Evolutionary conservation across 2,888 invertebrate genomes (phyloP), one percentile per base, ranked within the genome.

Genomic region (Noctua comes): DNA sequence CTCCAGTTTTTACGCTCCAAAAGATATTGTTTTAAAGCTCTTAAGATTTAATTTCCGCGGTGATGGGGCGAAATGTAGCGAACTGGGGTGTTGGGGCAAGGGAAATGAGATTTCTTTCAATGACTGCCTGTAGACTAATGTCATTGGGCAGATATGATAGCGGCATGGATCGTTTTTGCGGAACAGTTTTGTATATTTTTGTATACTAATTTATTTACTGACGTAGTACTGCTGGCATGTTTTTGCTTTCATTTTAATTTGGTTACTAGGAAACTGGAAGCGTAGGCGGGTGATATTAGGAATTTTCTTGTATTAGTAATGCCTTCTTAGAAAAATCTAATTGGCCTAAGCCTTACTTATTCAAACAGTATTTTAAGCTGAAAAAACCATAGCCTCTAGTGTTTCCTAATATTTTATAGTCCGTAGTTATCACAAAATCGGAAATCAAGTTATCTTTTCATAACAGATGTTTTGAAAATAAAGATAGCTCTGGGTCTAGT

Each of bases 1-100:
- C 88, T 90, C 78, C 76, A 85, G 82, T 86, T 91, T 91, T 91
- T 90, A 89, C 87, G 89, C 87, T 87, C 80, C 83, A 77, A 80
- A 83, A 88, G 86, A 85, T 89, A 88, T 89, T 88, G 85, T 89
- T 88, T 88, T 84, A 83, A 89, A 82, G 89, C 88, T 88, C 70
- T 78, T 77, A 83, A 82, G 88, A 89, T 87, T 88, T 89, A 80
- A 88, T 88, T 88, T 88, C 82, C 86, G 79, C 82, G 80, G 81
- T 79, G 78, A 78, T 82, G 80, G 84, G 79, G 75, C 76, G 84
- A 72, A 75, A 73, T 87, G 76, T 87, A 76, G 79, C 66, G 69
- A 66, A 65, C 84, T 83, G 71, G 75, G 57, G 69, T 79, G 79
- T 72, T 48, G 51, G 76, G 57, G 27, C 62, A 65, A 62, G 64